Evolutionary conservation across 2,797 vertebrate genomes (phyloP).

Genomic region (Enteromius argenteus): DNA sequence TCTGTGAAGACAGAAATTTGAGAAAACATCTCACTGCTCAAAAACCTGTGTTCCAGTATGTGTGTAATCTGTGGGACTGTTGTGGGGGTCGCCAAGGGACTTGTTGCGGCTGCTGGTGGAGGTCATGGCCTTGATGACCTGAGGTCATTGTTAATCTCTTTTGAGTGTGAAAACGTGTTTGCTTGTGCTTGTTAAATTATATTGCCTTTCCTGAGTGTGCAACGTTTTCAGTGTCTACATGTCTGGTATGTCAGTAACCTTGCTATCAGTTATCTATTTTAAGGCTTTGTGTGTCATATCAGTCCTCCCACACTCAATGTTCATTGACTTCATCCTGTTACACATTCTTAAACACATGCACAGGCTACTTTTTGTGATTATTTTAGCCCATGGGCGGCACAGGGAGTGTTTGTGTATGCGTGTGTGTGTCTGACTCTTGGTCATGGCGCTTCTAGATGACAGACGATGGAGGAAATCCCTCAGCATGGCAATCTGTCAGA

Average conservation of each 20-base stretch:
- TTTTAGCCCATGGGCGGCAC: background rate
- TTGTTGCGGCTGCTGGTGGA: slow-evolving; percentile 25
- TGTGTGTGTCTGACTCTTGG: slow-evolving; percentile 40
- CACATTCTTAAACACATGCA: background rate
- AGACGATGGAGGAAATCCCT: slow-evolving; percentile 60
- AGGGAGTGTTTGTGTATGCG: slow-evolving; percentile 2
- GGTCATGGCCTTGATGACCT: slow-evolving; percentile 43
- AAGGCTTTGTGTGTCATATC: slow-evolving; percentile 39
- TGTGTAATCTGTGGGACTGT: background rate
- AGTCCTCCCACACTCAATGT: slow-evolving; percentile 3
- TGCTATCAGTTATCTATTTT: slow-evolving; percentile 34
- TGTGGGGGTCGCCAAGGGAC: slow-evolving; percentile 39
- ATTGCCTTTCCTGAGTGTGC: background rate
- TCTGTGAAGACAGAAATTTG: slow-evolving; percentile 8
- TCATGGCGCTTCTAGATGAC: slow-evolving; percentile 52
- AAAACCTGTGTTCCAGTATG: background rate
- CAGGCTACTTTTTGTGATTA: background rate
- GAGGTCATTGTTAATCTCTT: slow-evolving; percentile 35
- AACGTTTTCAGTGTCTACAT: background rate
- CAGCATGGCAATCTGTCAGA: slow-evolving; percentile 59
- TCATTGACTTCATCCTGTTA: slow-evolving; percentile 36
- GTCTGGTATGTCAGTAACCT: background rate
- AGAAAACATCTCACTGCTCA: background rate
- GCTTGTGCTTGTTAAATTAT: background rate
- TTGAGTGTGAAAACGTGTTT: slow-evolving; percentile 2